A percentile compares a stretch with the other conserved stretches of the same genome.
Evolutionary conservation across 2,797 vertebrate genomes (phyloP).

Genomic region (Eleutherodactylus coqui): DNA sequence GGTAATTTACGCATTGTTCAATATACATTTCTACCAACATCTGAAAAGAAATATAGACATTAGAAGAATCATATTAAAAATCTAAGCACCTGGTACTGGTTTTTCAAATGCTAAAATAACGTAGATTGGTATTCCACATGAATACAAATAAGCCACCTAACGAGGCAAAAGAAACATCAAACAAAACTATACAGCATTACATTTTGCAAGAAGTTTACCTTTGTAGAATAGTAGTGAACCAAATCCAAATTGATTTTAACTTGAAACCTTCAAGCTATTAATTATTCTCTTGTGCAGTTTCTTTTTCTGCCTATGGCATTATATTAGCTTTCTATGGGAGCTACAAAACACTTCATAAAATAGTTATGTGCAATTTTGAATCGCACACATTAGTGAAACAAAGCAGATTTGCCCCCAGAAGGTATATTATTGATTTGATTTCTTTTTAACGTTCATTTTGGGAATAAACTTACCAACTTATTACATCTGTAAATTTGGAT

Average conservation of each 20-base stretch:
- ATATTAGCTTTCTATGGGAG: slow-evolving; percentile 59
- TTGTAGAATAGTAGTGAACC: slow-evolving; percentile 71
- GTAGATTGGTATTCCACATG: neutral
- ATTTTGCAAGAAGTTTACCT: slow-evolving; percentile 67
- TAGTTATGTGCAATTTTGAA: slow-evolving; percentile 60
- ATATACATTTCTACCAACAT: neutral
- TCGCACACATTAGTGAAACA: slow-evolving; percentile 60
- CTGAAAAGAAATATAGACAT: slow-evolving; percentile 1
- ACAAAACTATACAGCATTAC: slow-evolving; percentile 29
- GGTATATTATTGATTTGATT: slow-evolving; percentile 59
- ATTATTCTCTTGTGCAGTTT: slow-evolving; percentile 70
- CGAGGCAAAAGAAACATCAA: slow-evolving; percentile 37
- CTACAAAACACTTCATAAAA: slow-evolving; percentile 61
- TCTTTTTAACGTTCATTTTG: slow-evolving; percentile 56
- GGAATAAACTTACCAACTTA: slow-evolving; percentile 41
- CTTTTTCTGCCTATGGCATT: slow-evolving; percentile 60
- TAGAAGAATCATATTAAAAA: slow-evolving; percentile 4
- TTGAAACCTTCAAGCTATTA: slow-evolving; percentile 68
- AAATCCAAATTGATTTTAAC: slow-evolving; percentile 69
- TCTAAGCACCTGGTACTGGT: neutral
- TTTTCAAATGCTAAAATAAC: slow-evolving; percentile 38
- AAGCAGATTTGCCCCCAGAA: slow-evolving; percentile 55
- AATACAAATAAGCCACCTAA: slow-evolving; percentile 47
- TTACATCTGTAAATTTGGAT: slow-evolving; percentile 58
- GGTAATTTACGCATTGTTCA: neutral